Conservation (phyloP, 2,888 invertebrate species). For the Dryobotodes eremita region DNA sequence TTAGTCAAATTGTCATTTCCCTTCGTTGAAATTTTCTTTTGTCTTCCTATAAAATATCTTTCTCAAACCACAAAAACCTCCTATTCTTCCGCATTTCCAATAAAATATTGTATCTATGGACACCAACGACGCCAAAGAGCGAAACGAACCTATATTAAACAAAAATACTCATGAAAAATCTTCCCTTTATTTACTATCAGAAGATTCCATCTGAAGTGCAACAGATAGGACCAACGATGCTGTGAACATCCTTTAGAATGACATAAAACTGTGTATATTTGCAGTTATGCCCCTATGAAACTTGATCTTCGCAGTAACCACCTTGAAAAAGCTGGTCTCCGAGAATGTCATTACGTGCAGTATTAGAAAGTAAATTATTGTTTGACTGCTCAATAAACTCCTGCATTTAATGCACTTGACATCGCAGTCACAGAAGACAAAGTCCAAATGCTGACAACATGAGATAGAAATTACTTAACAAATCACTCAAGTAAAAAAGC, state of each 20-base stretch:
- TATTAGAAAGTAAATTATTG: constrained; percentile 64
- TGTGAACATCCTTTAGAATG: constrained; percentile 29
- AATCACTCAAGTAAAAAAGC: neutral
- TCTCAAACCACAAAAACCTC: neutral
- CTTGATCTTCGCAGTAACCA: constrained; percentile 53
- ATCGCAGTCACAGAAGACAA: constrained; percentile 10
- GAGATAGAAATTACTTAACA: neutral
- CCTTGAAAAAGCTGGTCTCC: constrained; percentile 49
- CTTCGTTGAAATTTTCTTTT: neutral
- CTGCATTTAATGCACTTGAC: constrained; percentile 38
- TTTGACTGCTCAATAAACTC: constrained; percentile 45
- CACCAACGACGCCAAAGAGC: neutral
- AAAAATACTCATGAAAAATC: neutral
- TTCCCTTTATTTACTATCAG: constrained; percentile 20
- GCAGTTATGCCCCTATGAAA: constrained; percentile 61
- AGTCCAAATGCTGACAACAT: constrained; percentile 3
- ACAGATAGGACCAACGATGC: constrained; percentile 25
- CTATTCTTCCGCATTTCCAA: no score
- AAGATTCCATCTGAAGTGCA: constrained; percentile 41
- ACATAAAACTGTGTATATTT: constrained; percentile 54
- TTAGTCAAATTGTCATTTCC: neutral
- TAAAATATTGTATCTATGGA: neutral
- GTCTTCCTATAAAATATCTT: neutral
- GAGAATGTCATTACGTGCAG: constrained; percentile 46
- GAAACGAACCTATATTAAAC: neutral